These are phyloP conservation scores for Rhingia campestris DNA, from an alignment of 2,888 invertebrate genomes.

Conservation along the genomic window DNA sequence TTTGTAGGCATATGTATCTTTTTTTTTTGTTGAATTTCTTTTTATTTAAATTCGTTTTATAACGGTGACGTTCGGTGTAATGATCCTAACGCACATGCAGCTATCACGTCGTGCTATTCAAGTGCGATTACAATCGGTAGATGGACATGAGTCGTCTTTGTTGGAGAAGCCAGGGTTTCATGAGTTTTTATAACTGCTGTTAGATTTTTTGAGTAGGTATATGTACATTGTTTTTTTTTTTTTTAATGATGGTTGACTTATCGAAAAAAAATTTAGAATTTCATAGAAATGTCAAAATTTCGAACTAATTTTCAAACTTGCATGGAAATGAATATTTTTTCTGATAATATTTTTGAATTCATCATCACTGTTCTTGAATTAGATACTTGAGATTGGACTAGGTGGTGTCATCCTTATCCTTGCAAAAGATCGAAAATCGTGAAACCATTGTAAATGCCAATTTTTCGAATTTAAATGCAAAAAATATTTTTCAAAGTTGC, in stretches of 20 bases:
- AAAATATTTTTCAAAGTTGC: too few relatives aligned
- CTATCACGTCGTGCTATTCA: constrained; percentile 60
- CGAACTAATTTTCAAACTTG: neutral
- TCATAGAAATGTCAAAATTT: neutral
- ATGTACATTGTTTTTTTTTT: constrained; percentile 8
- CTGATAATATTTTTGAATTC: too few relatives aligned
- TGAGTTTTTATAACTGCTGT: neutral
- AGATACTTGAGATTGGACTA: too few relatives aligned
- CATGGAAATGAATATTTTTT: too few relatives aligned
- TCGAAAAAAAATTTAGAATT: too few relatives aligned
- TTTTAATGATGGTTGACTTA: constrained; percentile 1
- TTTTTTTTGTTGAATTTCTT: constrained; percentile 7
- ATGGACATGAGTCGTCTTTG: constrained; percentile 43
- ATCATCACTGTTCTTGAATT: too few relatives aligned
- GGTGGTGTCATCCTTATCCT: too few relatives aligned
- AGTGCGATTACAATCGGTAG: constrained; percentile 62
- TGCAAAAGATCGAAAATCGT: too few relatives aligned
- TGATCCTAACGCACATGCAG: constrained; percentile 66
- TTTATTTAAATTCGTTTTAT: constrained; percentile 50
- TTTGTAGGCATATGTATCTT: constrained; percentile 3
- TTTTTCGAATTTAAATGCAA: too few relatives aligned
- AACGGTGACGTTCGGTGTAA: constrained; percentile 32
- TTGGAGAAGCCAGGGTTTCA: constrained; percentile 54
- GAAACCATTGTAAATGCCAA: too few relatives aligned
- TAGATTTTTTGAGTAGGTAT: constrained; percentile 13